A percentile compares a stretch with the other conserved stretches of the same genome.
Evolutionary conservation across 2,797 vertebrate genomes (phyloP).

Genomic region (Notamacropus eugenii): DNA sequence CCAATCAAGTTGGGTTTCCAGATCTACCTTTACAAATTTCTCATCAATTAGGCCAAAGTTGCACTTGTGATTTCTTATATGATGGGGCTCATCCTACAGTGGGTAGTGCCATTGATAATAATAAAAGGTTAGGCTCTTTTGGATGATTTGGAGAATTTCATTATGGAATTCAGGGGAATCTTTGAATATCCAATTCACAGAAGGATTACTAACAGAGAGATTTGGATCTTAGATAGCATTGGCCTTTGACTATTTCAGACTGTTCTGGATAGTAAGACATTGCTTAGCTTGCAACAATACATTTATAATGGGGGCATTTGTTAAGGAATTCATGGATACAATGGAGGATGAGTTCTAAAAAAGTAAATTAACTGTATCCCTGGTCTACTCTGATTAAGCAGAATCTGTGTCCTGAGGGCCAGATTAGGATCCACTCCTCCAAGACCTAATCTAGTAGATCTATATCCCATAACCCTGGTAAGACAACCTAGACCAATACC

Average conservation of each 20-base stretch:
- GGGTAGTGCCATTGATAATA: neutral
- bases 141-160: neutral
- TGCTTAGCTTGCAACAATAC: neutral
- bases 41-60: neutral
- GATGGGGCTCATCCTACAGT: neutral
- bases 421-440: neutral
- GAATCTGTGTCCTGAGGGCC: neutral
- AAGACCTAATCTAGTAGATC: neutral
- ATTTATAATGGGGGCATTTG: neutral
- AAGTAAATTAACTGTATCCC: neutral
- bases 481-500: neutral
- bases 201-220: neutral
- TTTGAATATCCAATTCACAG: neutral
- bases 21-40: neutral
- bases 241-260: neutral
- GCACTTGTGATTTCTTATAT: neutral
- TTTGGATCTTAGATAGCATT: neutral
- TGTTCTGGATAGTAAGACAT: neutral
- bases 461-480: neutral
- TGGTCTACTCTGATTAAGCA: neutral
- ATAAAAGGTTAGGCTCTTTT: neutral
- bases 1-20: neutral
- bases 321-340: neutral
- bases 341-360: neutral
- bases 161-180: neutral